Base-by-base conservation (phyloP, 2,888 invertebrate species). In the Nematopogon swammerdamellus region DNA sequence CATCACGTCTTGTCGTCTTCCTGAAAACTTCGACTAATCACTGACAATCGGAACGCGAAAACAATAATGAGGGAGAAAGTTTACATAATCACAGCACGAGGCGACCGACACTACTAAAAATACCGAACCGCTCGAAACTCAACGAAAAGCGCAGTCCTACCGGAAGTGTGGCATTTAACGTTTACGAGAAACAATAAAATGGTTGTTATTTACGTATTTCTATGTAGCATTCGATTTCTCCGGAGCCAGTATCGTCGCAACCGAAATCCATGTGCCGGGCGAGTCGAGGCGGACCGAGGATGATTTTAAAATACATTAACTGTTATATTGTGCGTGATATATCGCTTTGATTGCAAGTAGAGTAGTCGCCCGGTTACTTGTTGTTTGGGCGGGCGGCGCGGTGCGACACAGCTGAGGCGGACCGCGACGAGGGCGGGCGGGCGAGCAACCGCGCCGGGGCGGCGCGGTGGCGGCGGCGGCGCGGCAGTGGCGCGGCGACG, bases 151-250 rank as follows among this genome's bases (percentile, higher is more conserved):
- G 36, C 10, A 30, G 14, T 10, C 44, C 17, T 18, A 16, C 44
- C 18, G 18, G 16, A 18, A 18, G 14, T 43, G 18, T 4, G 18
- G 44, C 14, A 19, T 16, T 17, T 17, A 3, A 36, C 14, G 8
- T 36, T 36, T 14, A 36, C 36, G 36, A 14, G 36, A 36, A 36
- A 36, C 36, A 36, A 36, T 36, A 36, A 58, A 69, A 71, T 72
- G 48, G 68, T 63, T 64, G 49, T 48, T 72, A 81, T 82, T 83
- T 80, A 85, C 84, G 81, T 79, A 85, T 85, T 80, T 85, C 85
- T 63, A 86, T 71, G 81, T 84, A 85, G 74, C 85, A 85, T 77
- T 86, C 86, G 73, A 84, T 76, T 68, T 85, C 85, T 59, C 86
- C 85, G 52, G 85, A 85, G 60, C 82, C 83, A 65, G 85, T 85